A percentile compares a stretch with the other conserved stretches of the same genome.
phyloP scores from a whole-genome alignment of 2,113 vertebrate genomes.

The Alouatta palliata region DNA sequence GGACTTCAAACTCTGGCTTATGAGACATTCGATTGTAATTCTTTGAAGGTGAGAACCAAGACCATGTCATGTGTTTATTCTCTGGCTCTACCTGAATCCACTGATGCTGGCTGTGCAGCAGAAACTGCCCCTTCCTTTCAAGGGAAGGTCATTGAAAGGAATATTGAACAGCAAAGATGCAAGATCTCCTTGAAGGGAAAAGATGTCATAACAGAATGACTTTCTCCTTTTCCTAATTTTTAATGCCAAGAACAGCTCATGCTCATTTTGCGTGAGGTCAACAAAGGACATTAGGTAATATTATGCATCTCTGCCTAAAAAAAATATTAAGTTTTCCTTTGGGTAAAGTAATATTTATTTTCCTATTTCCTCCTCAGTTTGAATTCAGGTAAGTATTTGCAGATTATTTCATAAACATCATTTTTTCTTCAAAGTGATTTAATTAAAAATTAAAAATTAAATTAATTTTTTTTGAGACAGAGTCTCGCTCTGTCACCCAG shows the following conservation, averaged over 20 bases:
- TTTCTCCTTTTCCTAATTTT: not conserved
- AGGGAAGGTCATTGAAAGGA: not conserved
- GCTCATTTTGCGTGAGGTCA: conserved; percentile 15
- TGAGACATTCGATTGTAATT: not conserved
- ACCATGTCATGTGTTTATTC: not conserved
- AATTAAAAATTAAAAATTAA: not conserved
- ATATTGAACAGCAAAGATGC: not conserved
- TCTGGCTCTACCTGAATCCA: not conserved
- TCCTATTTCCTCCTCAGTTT: not conserved
- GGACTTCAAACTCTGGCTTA: not conserved
- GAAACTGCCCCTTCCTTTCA: not conserved
- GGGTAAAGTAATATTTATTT: not conserved
- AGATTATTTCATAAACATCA: not conserved
- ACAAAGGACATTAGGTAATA: conserved; percentile 8
- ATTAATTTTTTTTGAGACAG: not conserved
- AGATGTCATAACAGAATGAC: not conserved
- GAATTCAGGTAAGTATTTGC: not conserved
- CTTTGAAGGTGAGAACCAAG: not conserved
- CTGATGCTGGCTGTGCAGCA: not conserved
- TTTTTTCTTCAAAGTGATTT: not conserved
- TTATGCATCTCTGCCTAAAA: not conserved
- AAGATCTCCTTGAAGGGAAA: not conserved
- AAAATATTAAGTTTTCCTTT: not conserved
- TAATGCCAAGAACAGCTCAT: conserved; percentile 40
- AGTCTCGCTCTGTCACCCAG: no score